Evolutionary conservation across 37 sponge, comb jelly and placozoan genomes (phyloP).

Genomic region (Beroe forskalii): DNA sequence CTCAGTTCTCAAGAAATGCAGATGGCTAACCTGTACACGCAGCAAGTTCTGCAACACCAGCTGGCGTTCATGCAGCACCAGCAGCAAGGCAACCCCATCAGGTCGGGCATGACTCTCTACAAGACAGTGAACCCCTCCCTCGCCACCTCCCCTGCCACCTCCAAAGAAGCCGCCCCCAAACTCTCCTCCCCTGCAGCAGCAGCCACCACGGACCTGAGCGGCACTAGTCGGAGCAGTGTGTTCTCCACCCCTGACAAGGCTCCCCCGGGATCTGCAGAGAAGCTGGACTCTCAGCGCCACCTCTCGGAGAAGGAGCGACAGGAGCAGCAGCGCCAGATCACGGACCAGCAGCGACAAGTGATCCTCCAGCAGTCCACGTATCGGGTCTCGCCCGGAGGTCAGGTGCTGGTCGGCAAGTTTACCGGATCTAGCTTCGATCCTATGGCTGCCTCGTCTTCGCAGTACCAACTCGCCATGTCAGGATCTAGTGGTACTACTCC

Average conservation of each 20-base stretch:
- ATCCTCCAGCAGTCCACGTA: slow-evolving; percentile 20
- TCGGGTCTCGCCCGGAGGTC: slow-evolving; percentile 6
- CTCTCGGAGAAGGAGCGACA: slow-evolving; percentile 56
- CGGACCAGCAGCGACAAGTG: slow-evolving; percentile 33
- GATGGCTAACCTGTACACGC: slow-evolving; percentile 53
- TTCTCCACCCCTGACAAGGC: background rate
- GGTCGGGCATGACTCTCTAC: slow-evolving; percentile 13
- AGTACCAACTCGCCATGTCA: slow-evolving; percentile 7
- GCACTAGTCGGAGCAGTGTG: background rate
- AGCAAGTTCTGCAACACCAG: slow-evolving; percentile 43
- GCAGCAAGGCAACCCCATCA: slow-evolving; percentile 19
- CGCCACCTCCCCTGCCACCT: background rate
- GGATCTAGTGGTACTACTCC: background rate
- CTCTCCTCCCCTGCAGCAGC: background rate
- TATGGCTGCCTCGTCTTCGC: background rate
- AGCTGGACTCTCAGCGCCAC: background rate
- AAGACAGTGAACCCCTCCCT: background rate
- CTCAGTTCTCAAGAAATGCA: slow-evolving; percentile 52
- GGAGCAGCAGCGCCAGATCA: slow-evolving; percentile 47
- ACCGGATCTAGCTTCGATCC: slow-evolving; percentile 6
- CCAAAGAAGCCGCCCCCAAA: slow-evolving; percentile 18
- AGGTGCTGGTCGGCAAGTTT: slow-evolving; percentile 13
- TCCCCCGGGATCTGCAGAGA: background rate
- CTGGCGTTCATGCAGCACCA: slow-evolving; percentile 27
- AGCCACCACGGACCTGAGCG: background rate